Conservation (phyloP, 2,797 vertebrate species). For the Enteromius paludinosus region DNA sequence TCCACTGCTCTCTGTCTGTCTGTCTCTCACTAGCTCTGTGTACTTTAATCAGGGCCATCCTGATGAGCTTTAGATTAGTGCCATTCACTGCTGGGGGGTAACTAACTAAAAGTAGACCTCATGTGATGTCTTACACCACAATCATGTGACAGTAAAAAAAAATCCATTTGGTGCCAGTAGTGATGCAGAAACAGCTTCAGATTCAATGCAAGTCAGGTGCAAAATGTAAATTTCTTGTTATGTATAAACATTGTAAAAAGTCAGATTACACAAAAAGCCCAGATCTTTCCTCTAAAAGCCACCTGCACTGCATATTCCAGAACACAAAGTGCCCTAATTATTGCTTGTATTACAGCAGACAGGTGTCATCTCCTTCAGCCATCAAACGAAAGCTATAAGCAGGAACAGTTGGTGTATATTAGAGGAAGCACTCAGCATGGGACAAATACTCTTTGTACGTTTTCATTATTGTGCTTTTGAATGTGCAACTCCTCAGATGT, state of each 20-base stretch:
- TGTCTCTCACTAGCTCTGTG: neutral
- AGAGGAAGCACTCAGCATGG: constrained; percentile 29
- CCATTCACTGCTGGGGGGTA: neutral
- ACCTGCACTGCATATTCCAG: constrained; percentile 29
- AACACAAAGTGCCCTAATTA: constrained; percentile 34
- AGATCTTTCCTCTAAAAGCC: neutral
- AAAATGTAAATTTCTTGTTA: neutral
- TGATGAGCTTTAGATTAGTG: constrained; percentile 2
- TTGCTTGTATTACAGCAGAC: constrained; percentile 29
- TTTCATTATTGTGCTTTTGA: constrained; percentile 49
- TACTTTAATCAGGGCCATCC: neutral
- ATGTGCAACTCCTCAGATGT: constrained; percentile 49
- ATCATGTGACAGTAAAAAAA: neutral
- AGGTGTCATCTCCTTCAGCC: constrained; percentile 41
- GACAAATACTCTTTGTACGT: constrained; percentile 17
- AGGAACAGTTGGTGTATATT: constrained; percentile 49
- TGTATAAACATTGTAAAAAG: constrained; percentile 1
- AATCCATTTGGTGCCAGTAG: neutral
- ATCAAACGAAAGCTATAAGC: constrained; percentile 39
- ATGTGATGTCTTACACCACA: neutral
- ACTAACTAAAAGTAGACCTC: constrained; percentile 14
- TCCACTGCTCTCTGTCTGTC: constrained; percentile 18
- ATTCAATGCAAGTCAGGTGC: neutral
- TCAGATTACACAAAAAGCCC: neutral
- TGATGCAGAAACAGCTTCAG: neutral